These are phyloP conservation scores for Entomobrya proxima DNA, from an alignment of 2,888 invertebrate genomes.

Conservation along the genomic window DNA sequence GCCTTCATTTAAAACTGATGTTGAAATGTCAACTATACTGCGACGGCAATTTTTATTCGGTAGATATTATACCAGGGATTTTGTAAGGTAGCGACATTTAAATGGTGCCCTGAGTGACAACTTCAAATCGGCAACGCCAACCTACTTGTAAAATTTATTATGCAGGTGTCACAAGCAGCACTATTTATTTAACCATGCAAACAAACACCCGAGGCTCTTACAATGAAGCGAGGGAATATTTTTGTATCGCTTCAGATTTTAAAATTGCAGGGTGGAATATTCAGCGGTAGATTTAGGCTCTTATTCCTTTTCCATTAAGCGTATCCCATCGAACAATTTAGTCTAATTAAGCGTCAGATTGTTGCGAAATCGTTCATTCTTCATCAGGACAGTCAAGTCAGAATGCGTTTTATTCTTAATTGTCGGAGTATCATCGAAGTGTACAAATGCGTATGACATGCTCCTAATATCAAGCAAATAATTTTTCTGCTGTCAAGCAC, in stretches of 20 bases:
- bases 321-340: conserved; percentile 15
- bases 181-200: not conserved
- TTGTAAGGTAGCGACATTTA: not conserved
- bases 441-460: not conserved
- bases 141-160: not conserved
- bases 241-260: not conserved
- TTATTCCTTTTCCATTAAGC: not conserved
- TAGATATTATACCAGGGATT: not conserved
- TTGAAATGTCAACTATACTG: too few species aligned
- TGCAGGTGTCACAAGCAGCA: not conserved
- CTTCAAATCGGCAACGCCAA: not conserved
- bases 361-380: not conserved
- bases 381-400: not conserved
- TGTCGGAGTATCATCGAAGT: not conserved
- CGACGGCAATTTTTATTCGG: too few species aligned
- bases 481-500: conserved; percentile 16
- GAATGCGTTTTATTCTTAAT: not conserved
- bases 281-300: not conserved
- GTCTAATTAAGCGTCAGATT: conserved; percentile 27
- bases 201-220: not conserved
- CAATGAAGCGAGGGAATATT: not conserved
- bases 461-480: not conserved
- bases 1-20: too few species aligned
- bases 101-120: conserved; percentile 14
- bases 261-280: not conserved